phyloP scores from a whole-genome alignment of 2,797 vertebrate species.

The Pelochelys cantorii region DNA sequence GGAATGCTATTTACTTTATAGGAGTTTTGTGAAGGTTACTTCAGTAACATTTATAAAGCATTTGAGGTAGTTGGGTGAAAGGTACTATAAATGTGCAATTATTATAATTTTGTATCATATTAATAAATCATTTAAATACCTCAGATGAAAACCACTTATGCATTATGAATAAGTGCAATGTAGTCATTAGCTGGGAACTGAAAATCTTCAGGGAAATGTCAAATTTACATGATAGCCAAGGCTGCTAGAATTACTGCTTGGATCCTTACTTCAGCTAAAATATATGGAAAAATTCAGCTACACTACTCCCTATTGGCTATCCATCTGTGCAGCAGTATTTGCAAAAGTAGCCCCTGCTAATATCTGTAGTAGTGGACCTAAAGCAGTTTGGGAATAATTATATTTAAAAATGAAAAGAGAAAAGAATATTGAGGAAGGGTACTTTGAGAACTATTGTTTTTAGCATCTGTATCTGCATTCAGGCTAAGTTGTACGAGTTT shows the following conservation, averaged over 20 bases:
- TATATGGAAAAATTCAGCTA: conserved; percentile 46
- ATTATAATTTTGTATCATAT: conserved; percentile 11
- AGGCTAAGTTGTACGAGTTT: conserved; percentile 43
- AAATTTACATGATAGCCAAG: conserved; percentile 55
- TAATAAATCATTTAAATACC: conserved; percentile 55
- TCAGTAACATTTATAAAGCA: not conserved
- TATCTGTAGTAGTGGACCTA: conserved; percentile 22
- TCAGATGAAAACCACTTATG: conserved; percentile 49
- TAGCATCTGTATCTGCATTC: conserved; percentile 32
- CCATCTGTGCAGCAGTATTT: conserved; percentile 62
- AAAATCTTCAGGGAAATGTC: conserved; percentile 60
- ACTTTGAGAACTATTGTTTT: conserved; percentile 41
- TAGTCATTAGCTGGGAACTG: conserved; percentile 40
- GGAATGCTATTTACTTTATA: not conserved
- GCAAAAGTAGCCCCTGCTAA: conserved; percentile 39
- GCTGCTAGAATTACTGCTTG: conserved; percentile 56
- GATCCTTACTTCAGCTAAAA: conserved; percentile 67
- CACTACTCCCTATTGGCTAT: conserved; percentile 44
- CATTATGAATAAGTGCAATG: conserved; percentile 45
- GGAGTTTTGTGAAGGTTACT: not conserved
- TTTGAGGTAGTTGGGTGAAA: not conserved
- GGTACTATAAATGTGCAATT: conserved; percentile 58
- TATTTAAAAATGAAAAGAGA: conserved; percentile 2
- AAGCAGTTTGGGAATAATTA: conserved; percentile 40
- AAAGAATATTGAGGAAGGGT: conserved; percentile 13